Evolutionary conservation across 2,797 vertebrate genomes (phyloP), one percentile per base, ranked within the genome.

Genomic region (Spea hammondii): DNA sequence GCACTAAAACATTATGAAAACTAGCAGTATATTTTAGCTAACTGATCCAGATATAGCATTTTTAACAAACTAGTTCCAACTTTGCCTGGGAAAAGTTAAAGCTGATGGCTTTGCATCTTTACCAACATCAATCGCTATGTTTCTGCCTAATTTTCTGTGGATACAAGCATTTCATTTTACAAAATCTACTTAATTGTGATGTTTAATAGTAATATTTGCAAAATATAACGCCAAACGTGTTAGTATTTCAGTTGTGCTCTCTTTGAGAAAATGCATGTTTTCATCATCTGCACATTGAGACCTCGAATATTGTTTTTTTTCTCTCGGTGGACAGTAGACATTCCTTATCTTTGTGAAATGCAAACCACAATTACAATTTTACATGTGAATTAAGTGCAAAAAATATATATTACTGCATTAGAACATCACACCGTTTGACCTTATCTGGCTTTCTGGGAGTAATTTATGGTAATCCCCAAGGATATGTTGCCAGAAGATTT

Each of bases 401-500:
- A 79, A 85, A 82, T 65, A 32, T 32, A 32, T 32, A 32, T 32
- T 32, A 62, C 77, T 68, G 64, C 67, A 85, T 76, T 72, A 72
- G 47, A 53, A 73, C 80, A 84, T 78, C 50, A 79, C 87, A 32
- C 80, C 77, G 64, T 84, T 78, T 85, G 84, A 87, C 86, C 85
- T 88, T 80, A 84, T 62, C 70, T 82, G 1, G 4, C 76, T 85
- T 75, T 72, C 83, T 77, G 87, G 70, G 76, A 70, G 57, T 67
- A 83, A 86, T 80, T 74, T 70, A 83, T 59, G 44, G 68, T 82
- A 79, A 85, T 86, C 78, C 83, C 11, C 50, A 68, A 76, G 86
- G 82, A 83, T 86, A 81, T 80, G 77, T 72, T 89, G 78, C 80
- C 72, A 84, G 75, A 68, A 80, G 55, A 83, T 85, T 86, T 82